A percentile compares a stretch with the other conserved stretches of the same genome.
These are phyloP conservation scores for Chinchilla lanigera DNA, from an alignment of 2,113 vertebrate species.

Conservation along the genomic window DNA sequence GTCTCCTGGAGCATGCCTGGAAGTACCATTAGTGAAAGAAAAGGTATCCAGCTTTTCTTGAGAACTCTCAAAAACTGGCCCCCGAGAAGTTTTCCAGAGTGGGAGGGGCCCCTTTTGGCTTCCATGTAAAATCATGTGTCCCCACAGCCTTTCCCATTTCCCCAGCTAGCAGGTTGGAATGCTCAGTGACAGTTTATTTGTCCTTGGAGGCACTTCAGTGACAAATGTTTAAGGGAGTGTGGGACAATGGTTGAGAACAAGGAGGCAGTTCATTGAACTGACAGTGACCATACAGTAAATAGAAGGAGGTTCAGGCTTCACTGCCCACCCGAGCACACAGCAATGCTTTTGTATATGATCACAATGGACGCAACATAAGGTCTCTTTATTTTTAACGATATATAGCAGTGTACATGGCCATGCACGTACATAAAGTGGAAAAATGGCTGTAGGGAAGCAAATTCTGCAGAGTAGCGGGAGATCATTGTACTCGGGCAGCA, in stretches of 20 bases:
- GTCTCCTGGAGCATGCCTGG: constrained; percentile 64
- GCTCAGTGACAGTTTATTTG: constrained; percentile 90
- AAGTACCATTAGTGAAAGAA: constrained; percentile 57
- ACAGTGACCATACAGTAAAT: constrained; percentile 94
- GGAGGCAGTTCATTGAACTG: constrained; percentile 92
- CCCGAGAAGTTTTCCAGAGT: constrained; percentile 53
- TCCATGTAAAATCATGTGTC: constrained; percentile 82
- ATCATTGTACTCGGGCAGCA: constrained; percentile 1
- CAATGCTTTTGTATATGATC: constrained; percentile 88
- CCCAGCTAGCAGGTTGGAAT: constrained; percentile 86
- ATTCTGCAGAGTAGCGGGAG: constrained; percentile 12
- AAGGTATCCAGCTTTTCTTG: constrained; percentile 41
- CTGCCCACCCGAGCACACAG: constrained; percentile 87
- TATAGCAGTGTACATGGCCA: constrained; percentile 74
- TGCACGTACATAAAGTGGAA: constrained; percentile 63
- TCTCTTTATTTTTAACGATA: constrained; percentile 88
- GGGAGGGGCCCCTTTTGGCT: constrained; percentile 67
- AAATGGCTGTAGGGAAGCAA: constrained; percentile 42
- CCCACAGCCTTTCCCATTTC: constrained; percentile 73
- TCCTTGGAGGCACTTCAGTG: constrained; percentile 90
- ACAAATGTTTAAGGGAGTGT: constrained; percentile 92
- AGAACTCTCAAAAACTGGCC: constrained; percentile 46
- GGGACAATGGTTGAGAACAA: constrained; percentile 91
- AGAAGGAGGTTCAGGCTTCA: constrained; percentile 90
- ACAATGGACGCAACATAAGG: constrained; percentile 89